A percentile compares a stretch with the other conserved stretches of the same genome.
These are phyloP conservation scores for Erythrocercus mccallii DNA, from an alignment of 2,113 vertebrate species.

Conservation along the genomic window DNA sequence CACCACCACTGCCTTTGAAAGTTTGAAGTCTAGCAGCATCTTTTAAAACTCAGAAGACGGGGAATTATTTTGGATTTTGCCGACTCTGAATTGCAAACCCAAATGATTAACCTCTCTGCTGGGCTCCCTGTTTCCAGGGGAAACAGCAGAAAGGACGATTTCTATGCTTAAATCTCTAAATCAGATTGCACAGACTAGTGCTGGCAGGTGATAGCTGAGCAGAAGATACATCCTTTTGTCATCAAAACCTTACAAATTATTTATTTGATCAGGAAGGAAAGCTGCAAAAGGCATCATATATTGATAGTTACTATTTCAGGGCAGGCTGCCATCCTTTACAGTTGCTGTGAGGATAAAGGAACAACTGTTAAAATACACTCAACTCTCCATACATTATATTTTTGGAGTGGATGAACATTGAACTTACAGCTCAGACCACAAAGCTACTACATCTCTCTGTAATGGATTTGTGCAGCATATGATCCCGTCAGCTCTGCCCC, in stretches of 20 bases:
- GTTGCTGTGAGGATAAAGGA: slow-evolving; percentile 62
- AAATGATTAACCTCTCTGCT: slow-evolving; percentile 71
- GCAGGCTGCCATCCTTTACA: slow-evolving; percentile 60
- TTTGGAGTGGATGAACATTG: slow-evolving; percentile 12
- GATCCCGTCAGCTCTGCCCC: slow-evolving; percentile 18
- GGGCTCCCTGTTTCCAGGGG: slow-evolving; percentile 69
- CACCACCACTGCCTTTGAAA: not conserved
- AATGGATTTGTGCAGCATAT: slow-evolving; percentile 30
- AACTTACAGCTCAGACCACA: slow-evolving; percentile 58
- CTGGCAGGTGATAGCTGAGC: slow-evolving; percentile 66
- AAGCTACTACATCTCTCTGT: slow-evolving; percentile 39
- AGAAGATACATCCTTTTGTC: slow-evolving; percentile 74
- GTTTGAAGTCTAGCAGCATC: slow-evolving; percentile 34
- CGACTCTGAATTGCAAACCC: slow-evolving; percentile 69
- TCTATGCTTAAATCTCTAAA: slow-evolving; percentile 71
- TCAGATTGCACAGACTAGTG: slow-evolving; percentile 61
- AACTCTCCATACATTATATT: slow-evolving; percentile 14
- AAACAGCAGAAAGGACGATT: slow-evolving; percentile 67
- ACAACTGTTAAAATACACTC: slow-evolving; percentile 62
- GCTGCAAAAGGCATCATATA: slow-evolving; percentile 66
- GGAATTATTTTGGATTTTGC: slow-evolving; percentile 60
- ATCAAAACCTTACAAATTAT: slow-evolving; percentile 81
- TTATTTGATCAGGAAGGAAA: slow-evolving; percentile 74
- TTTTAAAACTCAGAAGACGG: slow-evolving; percentile 48
- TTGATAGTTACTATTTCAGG: slow-evolving; percentile 67